These are phyloP conservation scores for Bucorvus abyssinicus DNA, from an alignment of 2,797 vertebrate genomes.

Conservation along the genomic window DNA sequence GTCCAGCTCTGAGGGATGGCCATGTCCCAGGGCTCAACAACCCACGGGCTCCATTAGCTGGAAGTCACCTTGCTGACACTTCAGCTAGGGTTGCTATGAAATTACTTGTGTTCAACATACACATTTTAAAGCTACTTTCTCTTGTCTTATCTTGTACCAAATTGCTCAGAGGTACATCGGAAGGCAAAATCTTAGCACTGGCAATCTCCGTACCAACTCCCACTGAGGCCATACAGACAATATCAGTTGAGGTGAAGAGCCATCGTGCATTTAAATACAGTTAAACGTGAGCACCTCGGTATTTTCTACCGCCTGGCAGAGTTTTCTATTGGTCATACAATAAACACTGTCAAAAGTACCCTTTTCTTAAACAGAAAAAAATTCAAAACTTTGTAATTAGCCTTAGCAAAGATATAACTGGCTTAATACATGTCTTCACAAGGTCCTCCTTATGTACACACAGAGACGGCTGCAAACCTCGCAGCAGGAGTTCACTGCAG, in stretches of 20 bases:
- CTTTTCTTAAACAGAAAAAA: not conserved
- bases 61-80: not conserved
- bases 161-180: not conserved
- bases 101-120: not conserved
- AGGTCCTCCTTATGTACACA: not conserved
- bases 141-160: not conserved
- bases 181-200: not conserved
- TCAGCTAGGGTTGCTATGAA: not conserved
- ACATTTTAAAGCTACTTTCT: not conserved
- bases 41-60: not conserved
- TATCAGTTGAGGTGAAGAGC: not conserved
- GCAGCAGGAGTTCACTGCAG: not conserved
- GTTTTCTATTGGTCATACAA: not conserved
- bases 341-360: not conserved
- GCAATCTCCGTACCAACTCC: not conserved
- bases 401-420: not conserved
- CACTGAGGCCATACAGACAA: not conserved
- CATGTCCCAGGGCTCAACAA: not conserved
- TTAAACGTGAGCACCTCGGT: not conserved
- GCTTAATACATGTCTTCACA: not conserved
- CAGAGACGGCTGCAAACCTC: not conserved
- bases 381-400: not conserved
- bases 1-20: not conserved
- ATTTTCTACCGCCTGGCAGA: not conserved
- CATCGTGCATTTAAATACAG: not conserved